Conservation (phyloP, 2,888 invertebrate genomes). For the Anarsia innoxiella region DNA sequence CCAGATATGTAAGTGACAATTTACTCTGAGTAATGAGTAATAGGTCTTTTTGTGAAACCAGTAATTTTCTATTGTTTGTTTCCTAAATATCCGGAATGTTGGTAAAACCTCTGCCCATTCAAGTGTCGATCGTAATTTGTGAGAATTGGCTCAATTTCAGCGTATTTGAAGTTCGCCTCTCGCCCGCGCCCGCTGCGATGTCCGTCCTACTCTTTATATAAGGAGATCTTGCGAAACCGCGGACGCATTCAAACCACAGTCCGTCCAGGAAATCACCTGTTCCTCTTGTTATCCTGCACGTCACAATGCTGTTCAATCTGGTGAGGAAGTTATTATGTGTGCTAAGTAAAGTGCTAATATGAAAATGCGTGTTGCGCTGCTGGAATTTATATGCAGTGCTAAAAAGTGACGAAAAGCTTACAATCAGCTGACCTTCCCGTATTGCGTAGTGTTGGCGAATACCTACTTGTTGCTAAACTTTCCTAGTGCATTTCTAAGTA, state of each 20-base stretch:
- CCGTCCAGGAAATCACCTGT: constrained; percentile 66
- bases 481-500: too few relatives aligned
- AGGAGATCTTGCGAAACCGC: constrained; percentile 67
- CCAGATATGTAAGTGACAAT: too few relatives aligned
- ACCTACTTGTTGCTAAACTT: constrained; percentile 21
- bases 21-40: constrained; percentile 5
- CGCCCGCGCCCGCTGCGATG: constrained; percentile 40
- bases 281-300: constrained; percentile 40
- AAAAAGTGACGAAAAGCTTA: constrained; percentile 26
- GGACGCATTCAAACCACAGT: constrained; percentile 63
- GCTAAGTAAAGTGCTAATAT: not conserved
- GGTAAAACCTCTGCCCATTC: constrained; percentile 46
- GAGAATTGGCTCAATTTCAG: constrained; percentile 64
- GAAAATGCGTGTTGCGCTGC: too few relatives aligned
- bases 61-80: constrained; percentile 25
- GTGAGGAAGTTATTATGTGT: constrained; percentile 29
- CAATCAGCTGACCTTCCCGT: constrained; percentile 28
- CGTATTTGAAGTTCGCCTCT: constrained; percentile 35
- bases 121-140: constrained; percentile 53
- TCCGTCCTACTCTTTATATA: constrained; percentile 56
- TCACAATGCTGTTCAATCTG: constrained; percentile 51
- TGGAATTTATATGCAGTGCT: not conserved
- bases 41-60: constrained; percentile 20
- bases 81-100: constrained; percentile 39
- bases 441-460: constrained; percentile 35